Percentiles rank a stretch among this genome's conserved stretches.
Conservation (phyloP, 2,113 vertebrate genomes). For the Cathartes aura region DNA sequence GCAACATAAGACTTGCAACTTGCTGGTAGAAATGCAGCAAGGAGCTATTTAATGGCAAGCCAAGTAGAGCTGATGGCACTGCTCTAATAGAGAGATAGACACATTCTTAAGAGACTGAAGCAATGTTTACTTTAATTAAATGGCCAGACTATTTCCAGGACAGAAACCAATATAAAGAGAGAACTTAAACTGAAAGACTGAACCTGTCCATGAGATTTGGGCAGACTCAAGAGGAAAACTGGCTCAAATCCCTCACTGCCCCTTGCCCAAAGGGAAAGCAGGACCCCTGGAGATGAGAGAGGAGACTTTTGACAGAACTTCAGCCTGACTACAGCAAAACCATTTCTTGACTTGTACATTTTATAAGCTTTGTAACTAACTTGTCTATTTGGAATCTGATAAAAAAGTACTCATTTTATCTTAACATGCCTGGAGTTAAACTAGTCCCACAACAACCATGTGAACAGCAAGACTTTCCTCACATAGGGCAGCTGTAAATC, state of each 20-base stretch:
- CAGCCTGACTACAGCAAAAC: neutral
- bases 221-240: neutral
- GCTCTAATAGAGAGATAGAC: fast-evolving
- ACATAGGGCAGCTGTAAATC: neutral
- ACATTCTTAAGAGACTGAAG: neutral
- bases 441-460: neutral
- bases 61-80: neutral
- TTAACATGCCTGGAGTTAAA: neutral
- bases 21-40: neutral
- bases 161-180: neutral
- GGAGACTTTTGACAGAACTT: neutral
- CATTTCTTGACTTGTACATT: neutral
- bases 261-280: neutral
- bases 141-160: neutral
- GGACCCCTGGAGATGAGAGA: neutral
- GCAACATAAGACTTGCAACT: fast-evolving
- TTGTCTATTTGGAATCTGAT: neutral
- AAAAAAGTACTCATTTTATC: neutral
- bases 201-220: neutral
- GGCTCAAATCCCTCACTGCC: neutral
- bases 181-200: neutral
- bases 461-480: neutral
- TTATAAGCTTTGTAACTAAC: neutral
- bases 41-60: neutral
- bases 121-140: neutral